phyloP scores from a whole-genome alignment of 2,113 vertebrate genomes.

The zebrafish (Danio rerio) region DNA sequence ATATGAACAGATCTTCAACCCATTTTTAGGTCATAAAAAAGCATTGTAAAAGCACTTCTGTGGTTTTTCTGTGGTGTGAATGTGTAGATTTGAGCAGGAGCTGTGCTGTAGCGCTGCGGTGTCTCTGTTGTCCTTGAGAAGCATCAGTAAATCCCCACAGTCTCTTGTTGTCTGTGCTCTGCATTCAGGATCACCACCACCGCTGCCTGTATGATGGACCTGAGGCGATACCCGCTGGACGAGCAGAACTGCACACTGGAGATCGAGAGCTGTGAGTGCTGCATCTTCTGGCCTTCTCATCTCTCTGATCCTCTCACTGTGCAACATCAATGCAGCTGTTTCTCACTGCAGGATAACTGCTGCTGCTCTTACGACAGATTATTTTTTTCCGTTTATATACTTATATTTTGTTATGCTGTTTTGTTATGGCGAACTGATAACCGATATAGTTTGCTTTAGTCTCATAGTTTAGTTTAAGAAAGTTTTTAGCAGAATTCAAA shows the following conservation, averaged over 20 bases:
- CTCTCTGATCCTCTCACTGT: not conserved
- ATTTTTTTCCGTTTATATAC: too few species aligned
- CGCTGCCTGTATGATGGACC: constrained; percentile 98
- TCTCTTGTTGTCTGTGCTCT: constrained; percentile 55
- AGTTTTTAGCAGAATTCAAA: too few species aligned
- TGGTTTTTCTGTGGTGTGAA: too few species aligned
- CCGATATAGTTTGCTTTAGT: too few species aligned
- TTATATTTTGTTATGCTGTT: too few species aligned
- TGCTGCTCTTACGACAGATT: not conserved
- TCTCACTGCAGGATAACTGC: not conserved
- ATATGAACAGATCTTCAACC: not conserved
- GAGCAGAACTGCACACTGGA: constrained; percentile 98
- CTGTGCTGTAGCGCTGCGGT: constrained; percentile 22
- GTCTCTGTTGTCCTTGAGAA: constrained; percentile 55
- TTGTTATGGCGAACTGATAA: too few species aligned
- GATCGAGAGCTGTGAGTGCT: constrained; percentile 97
- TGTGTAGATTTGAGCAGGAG: too few species aligned
- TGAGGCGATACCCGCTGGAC: constrained; percentile 92
- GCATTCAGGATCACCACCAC: constrained; percentile 92
- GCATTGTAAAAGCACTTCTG: too few species aligned
- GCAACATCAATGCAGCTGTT: not conserved
- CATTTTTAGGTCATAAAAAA: not conserved
- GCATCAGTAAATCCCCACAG: constrained; percentile 47
- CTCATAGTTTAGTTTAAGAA: too few species aligned
- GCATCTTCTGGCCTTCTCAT: not conserved